Evolutionary conservation across 2,113 vertebrate species (phyloP).

Genomic region (zebrafish (Danio rerio)): GRCz12tu NC_133184.1:53796501-53797000

Average conservation of each 20-base stretch:
- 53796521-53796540: no score
- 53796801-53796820: conserved; percentile 1
- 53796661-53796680: no score
- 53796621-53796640: no score
- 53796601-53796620: no score
- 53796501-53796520: no score
- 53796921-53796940: conserved; percentile 29
- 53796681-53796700: no score
- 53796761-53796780: conserved; percentile 60
- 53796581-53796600: no score
- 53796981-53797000: no score
- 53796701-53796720: background rate
- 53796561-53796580: no score
- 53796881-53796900: background rate
- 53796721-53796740: conserved; percentile 6
- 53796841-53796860: background rate
- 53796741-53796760: conserved; percentile 40
- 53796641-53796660: no score
- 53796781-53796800: background rate
- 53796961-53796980: background rate
- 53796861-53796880: background rate
- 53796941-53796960: conserved; percentile 1
- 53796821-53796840: background rate
- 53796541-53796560: no score
- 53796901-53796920: background rate